Conservation (phyloP, 2,888 invertebrate genomes). For the Himalopsyche kuldschensis region DNA sequence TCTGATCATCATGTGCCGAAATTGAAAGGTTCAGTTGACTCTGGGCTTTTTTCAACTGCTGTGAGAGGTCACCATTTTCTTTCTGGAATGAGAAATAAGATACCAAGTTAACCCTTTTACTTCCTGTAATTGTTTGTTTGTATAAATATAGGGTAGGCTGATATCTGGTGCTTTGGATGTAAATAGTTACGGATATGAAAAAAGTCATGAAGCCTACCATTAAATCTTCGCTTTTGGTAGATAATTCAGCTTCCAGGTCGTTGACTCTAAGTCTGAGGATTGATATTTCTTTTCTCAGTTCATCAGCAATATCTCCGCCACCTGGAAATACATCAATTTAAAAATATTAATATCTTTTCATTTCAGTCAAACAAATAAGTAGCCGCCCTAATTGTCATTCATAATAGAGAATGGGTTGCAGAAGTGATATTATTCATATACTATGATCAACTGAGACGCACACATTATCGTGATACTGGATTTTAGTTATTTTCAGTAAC, state of each 20-base stretch:
- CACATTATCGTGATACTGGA: no score
- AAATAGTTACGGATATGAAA: no score
- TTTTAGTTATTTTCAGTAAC: no score
- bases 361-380: no score
- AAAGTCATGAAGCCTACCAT: constrained; percentile 7
- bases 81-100: constrained; percentile 58
- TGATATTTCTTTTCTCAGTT: constrained; percentile 73
- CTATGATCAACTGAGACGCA: no score
- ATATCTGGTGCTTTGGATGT: no score
- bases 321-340: constrained; percentile 44
- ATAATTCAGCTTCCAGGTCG: constrained; percentile 77
- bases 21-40: constrained; percentile 78
- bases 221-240: constrained; percentile 74
- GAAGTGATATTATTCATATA: no score
- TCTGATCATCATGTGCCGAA: constrained; percentile 79
- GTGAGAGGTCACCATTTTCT: constrained; percentile 66
- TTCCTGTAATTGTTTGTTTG: no score
- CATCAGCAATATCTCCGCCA: constrained; percentile 72
- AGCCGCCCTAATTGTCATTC: no score
- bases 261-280: constrained; percentile 79
- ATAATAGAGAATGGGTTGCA: no score
- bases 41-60: constrained; percentile 73
- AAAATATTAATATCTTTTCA: neutral
- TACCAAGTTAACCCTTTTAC: neutral
- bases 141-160: no score